A percentile compares a stretch with the other conserved stretches of the same genome.
Evolutionary conservation across 2,113 vertebrate species (phyloP).

Genomic region (Accipiter cooperii): DNA sequence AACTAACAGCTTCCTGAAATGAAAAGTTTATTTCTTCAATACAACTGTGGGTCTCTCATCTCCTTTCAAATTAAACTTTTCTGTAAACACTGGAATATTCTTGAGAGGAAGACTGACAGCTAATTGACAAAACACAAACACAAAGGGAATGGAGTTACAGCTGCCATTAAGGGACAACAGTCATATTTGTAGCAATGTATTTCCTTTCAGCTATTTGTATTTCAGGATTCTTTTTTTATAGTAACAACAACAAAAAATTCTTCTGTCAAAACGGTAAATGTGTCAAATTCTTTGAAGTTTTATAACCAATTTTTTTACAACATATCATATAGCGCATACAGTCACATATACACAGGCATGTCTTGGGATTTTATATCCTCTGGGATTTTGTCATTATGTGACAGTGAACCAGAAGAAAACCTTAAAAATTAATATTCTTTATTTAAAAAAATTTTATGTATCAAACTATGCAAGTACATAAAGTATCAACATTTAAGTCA

Average conservation of each 20-base stretch:
- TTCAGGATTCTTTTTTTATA: background rate
- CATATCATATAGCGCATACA: background rate
- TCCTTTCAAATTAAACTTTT: background rate
- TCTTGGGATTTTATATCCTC: background rate
- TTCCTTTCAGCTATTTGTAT: background rate
- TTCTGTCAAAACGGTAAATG: background rate
- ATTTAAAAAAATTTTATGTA: background rate
- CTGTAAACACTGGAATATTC: background rate
- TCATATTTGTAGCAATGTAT: background rate
- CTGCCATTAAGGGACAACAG: background rate
- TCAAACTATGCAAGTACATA: background rate
- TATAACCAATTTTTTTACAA: background rate
- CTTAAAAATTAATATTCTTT: background rate
- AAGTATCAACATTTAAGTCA: background rate
- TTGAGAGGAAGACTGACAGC: background rate
- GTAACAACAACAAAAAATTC: background rate
- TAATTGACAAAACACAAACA: background rate
- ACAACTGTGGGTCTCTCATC: background rate
- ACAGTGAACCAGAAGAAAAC: background rate
- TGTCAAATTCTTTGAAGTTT: background rate
- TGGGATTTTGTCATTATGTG: background rate
- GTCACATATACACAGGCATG: background rate
- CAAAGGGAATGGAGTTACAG: background rate
- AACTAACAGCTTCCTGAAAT: background rate
- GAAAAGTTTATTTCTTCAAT: background rate